phyloP scores from a whole-genome alignment of 1,140 invertebrate species.

The Pristionchus pacificus region DNA sequence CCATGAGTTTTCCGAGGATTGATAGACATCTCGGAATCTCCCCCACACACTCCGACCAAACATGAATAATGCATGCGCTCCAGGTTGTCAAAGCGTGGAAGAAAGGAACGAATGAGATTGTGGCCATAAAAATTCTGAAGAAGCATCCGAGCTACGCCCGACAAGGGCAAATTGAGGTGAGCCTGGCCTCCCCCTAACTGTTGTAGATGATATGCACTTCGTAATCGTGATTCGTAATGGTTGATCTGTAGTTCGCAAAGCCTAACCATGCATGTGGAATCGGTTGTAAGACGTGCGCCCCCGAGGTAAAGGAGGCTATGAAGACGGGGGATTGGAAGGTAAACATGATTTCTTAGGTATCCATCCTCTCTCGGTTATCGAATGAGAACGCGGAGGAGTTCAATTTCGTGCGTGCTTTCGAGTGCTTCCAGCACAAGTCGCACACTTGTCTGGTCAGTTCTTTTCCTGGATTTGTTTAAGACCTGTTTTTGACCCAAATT shows the following conservation, averaged over 20 bases:
- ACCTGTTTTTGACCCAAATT: too few species aligned
- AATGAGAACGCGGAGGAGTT: constrained; percentile 97
- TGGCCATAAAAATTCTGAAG: constrained; percentile 98
- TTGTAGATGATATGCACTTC: constrained; percentile 37
- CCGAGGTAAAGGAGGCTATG: too few species aligned
- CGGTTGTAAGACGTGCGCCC: too few species aligned
- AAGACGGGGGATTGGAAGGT: too few species aligned
- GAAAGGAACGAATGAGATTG: constrained; percentile 98
- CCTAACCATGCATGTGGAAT: too few species aligned
- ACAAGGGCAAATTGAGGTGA: constrained; percentile 94
- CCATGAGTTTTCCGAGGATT: too few species aligned
- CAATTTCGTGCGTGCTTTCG: constrained; percentile 98
- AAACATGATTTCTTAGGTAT: constrained; percentile 71
- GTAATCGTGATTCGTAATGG: constrained; percentile 15
- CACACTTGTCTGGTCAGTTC: constrained; percentile 87
- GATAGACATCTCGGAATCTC: neutral
- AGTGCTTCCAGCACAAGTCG: constrained; percentile 99
- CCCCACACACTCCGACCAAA: too few species aligned
- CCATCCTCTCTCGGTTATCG: constrained; percentile 89
- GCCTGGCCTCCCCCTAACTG: constrained; percentile 62
- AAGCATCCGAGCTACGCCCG: constrained; percentile 99
- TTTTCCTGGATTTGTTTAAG: neutral
- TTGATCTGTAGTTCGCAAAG: too few species aligned
- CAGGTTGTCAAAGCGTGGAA: constrained; percentile 98
- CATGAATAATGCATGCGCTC: neutral